These are phyloP conservation scores for Anas platyrhynchos DNA, from an alignment of 2,113 vertebrate genomes.

Conservation along the genomic window DNA sequence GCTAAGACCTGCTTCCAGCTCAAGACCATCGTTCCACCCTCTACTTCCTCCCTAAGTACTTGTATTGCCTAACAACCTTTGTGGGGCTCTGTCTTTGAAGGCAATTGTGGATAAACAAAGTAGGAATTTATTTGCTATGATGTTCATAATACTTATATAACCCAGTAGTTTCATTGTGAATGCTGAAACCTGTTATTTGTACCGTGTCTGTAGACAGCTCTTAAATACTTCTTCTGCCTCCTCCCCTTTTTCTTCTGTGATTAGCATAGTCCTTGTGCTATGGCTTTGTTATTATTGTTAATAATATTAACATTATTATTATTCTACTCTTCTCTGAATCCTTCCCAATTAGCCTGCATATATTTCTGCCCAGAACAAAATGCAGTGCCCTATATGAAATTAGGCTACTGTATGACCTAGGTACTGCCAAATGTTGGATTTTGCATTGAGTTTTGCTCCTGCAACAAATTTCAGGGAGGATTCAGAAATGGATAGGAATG, in stretches of 20 bases:
- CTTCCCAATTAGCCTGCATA: background rate
- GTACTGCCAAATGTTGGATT: background rate
- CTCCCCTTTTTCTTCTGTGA: slow-evolving; percentile 7
- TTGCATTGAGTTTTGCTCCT: background rate
- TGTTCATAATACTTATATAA: background rate
- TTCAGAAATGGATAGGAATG: background rate
- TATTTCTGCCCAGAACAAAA: background rate
- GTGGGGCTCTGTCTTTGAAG: background rate
- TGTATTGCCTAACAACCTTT: background rate
- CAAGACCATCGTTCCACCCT: background rate
- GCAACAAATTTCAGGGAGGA: background rate
- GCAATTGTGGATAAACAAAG: background rate
- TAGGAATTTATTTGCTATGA: background rate
- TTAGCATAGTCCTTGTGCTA: background rate
- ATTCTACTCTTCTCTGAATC: slow-evolving; percentile 18
- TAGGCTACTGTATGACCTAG: background rate
- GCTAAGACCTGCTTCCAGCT: background rate
- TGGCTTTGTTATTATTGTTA: background rate
- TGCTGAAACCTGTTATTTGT: background rate
- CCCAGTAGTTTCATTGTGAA: background rate
- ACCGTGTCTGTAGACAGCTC: background rate
- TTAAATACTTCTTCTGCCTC: background rate
- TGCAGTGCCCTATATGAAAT: background rate
- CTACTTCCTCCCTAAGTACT: background rate
- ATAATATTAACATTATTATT: background rate